phyloP scores from a whole-genome alignment of 2,113 vertebrate genomes.

The Notarius lentiginosus region DNA sequence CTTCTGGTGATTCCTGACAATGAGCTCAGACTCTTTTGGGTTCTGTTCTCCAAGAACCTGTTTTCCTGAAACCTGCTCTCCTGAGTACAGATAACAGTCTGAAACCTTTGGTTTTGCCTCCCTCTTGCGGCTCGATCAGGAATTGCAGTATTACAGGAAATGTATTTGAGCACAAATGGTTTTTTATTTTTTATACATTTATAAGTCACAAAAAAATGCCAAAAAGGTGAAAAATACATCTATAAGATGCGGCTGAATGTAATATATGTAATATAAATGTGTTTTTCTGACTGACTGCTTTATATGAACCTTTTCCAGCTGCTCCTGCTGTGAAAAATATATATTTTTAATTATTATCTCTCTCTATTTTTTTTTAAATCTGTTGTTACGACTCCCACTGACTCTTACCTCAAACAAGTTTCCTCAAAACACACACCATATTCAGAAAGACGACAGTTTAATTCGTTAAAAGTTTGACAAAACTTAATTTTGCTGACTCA shows the following conservation, averaged over 20 bases:
- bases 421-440: not conserved
- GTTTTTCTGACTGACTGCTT: not conserved
- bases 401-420: not conserved
- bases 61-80: not conserved
- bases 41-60: too few relatives aligned
- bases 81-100: not conserved
- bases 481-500: not conserved
- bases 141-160: not conserved
- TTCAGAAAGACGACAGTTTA: not conserved
- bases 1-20: not conserved
- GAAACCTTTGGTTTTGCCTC: constrained; percentile 45
- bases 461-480: not conserved
- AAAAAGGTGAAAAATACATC: not conserved
- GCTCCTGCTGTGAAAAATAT: not conserved
- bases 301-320: not conserved
- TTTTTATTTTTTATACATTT: not conserved
- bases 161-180: not conserved
- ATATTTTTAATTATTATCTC: too few relatives aligned
- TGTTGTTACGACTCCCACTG: not conserved
- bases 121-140: constrained; percentile 45
- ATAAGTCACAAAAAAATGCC: not conserved
- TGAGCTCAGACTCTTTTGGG: not conserved
- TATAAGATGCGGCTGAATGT: not conserved
- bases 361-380: not conserved
- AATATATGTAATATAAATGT: not conserved